Percentiles rank a stretch among this genome's conserved stretches.
Conservation (phyloP, 2,797 vertebrate genomes). For the Scolopax rusticola region DNA sequence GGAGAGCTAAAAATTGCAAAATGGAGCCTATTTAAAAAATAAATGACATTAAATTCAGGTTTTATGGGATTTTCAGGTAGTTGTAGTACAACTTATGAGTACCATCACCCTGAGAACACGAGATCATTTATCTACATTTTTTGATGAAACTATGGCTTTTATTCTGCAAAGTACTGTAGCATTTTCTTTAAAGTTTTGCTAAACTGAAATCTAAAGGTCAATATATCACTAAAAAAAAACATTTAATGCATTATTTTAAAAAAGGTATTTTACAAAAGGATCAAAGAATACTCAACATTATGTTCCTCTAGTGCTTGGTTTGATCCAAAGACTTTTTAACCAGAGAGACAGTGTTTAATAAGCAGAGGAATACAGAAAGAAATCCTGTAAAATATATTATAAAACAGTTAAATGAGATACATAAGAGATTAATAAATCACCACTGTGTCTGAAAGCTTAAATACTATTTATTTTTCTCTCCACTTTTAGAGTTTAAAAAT, state of each 20-base stretch:
- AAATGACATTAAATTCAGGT: background rate
- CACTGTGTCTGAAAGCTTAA: background rate
- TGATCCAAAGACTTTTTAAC: background rate
- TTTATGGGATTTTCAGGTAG: conserved; percentile 12
- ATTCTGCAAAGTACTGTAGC: background rate
- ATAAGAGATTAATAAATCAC: background rate
- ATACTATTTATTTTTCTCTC: background rate
- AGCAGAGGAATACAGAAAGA: background rate
- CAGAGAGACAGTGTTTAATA: background rate
- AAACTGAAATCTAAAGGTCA: background rate
- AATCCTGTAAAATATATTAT: background rate
- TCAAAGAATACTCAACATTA: background rate
- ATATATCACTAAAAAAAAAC: background rate
- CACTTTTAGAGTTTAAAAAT: background rate
- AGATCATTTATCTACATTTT: background rate
- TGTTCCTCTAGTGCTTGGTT: background rate
- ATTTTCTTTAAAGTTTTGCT: conserved; percentile 21
- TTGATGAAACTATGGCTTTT: conserved; percentile 12
- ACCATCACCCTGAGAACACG: background rate
- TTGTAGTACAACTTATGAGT: background rate
- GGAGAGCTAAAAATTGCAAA: background rate
- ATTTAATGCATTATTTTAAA: background rate
- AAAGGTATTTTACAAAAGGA: background rate
- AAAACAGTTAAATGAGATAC: background rate
- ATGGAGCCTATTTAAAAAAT: conserved; percentile 14